These are phyloP conservation scores for Anastatus disparis DNA, from an alignment of 1,140 invertebrate genomes.

Conservation along the genomic window DNA sequence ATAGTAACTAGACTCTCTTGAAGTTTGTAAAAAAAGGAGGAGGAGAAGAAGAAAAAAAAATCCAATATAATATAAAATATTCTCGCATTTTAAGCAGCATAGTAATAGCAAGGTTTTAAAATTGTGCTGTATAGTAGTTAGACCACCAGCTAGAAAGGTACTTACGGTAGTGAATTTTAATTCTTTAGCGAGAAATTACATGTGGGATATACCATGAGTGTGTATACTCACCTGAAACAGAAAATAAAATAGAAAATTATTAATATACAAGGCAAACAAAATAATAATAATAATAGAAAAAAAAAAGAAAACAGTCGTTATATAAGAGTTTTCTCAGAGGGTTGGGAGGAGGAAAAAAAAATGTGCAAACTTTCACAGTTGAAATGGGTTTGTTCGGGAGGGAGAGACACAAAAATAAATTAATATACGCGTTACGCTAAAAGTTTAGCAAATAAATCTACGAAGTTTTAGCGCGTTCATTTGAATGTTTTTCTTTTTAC, in stretches of 20 bases:
- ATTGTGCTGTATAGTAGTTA: background rate
- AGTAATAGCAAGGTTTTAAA: too few relatives aligned
- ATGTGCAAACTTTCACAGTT: constrained; percentile 18
- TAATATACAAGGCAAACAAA: constrained; percentile 12
- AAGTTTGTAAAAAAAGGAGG: too few relatives aligned
- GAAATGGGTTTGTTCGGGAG: constrained; percentile 3
- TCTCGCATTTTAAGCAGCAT: too few relatives aligned
- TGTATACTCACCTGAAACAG: constrained; percentile 33
- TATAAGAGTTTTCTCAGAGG: constrained; percentile 26
- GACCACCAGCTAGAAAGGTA: too few relatives aligned
- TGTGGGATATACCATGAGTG: constrained; percentile 1
- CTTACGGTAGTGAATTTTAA: constrained; percentile 20
- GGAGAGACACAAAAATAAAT: constrained; percentile 33
- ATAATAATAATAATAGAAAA: background rate
- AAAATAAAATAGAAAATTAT: constrained; percentile 8
- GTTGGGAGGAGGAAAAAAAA: too few relatives aligned
- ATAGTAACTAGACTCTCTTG: too few relatives aligned
- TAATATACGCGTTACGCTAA: constrained; percentile 41
- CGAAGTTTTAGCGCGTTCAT: constrained; percentile 42
- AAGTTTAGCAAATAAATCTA: constrained; percentile 43
- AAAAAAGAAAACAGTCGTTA: background rate
- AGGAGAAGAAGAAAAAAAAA: too few relatives aligned
- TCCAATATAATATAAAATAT: too few relatives aligned
- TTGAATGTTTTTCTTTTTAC: constrained; percentile 50
- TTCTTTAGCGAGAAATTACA: background rate